Conservation (phyloP, 2,113 vertebrate genomes). For the Procavia capensis region DNA sequence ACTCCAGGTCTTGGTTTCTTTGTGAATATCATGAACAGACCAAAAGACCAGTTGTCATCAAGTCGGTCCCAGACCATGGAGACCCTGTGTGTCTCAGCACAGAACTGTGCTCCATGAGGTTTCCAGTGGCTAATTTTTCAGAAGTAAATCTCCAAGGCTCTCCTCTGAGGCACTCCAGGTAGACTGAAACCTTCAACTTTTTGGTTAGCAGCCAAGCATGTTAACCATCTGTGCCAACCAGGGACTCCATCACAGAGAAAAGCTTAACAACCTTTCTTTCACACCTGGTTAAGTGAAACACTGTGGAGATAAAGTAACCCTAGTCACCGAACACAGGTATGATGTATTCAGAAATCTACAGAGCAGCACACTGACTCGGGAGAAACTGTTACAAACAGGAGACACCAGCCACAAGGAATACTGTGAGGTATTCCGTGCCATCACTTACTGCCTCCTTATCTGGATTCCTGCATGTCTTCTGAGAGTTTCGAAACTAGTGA, state of each 20-base stretch:
- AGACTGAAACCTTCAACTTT: background rate
- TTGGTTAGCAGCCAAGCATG: background rate
- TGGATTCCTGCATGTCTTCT: background rate
- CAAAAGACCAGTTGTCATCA: background rate
- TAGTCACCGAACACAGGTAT: background rate
- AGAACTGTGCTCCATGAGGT: background rate
- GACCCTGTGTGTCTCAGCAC: background rate
- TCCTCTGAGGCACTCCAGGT: background rate
- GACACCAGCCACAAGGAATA: background rate
- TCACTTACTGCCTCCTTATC: background rate
- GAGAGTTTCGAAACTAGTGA: constrained; percentile 27
- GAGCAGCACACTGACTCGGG: background rate
- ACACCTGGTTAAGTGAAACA: background rate
- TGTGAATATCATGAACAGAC: background rate
- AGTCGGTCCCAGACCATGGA: background rate
- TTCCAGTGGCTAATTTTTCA: background rate
- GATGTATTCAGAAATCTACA: background rate
- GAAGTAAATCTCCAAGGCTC: background rate
- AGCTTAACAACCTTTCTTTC: background rate
- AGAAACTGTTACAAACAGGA: background rate
- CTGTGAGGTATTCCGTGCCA: background rate
- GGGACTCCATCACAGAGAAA: background rate
- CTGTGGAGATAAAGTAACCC: background rate
- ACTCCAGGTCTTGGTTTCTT: background rate
- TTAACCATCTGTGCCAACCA: background rate